These are phyloP conservation scores for Shargacucullia verbasci DNA, from an alignment of 2,888 invertebrate species.

Conservation along the genomic window DNA sequence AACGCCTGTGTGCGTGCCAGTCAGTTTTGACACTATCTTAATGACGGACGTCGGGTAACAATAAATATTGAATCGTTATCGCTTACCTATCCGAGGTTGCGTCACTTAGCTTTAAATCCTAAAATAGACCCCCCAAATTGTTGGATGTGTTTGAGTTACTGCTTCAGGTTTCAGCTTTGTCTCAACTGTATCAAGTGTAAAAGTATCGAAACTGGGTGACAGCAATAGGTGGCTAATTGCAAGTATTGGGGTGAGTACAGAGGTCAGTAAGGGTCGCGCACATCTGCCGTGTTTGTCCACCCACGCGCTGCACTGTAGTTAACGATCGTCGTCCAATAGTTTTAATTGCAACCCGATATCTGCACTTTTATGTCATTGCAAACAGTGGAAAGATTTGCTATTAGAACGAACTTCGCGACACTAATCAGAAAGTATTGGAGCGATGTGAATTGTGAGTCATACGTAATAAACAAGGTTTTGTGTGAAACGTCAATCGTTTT, in stretches of 20 bases:
- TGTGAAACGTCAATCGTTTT: conserved; percentile 48
- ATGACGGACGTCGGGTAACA: conserved; percentile 87
- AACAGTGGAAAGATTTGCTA: conserved; percentile 51
- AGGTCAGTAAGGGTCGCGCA: conserved; percentile 77
- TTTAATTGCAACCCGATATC: conserved; percentile 88
- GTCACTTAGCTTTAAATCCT: conserved; percentile 78
- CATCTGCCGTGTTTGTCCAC: conserved; percentile 85
- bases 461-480: too few species aligned
- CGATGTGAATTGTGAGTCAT: conserved; percentile 17
- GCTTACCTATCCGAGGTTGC: conserved; percentile 79
- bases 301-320: conserved; percentile 76
- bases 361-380: conserved; percentile 69
- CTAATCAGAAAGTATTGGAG: conserved; percentile 36
- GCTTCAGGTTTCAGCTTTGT: conserved; percentile 30
- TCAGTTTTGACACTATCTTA: conserved; percentile 89
- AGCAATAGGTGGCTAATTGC: conserved; percentile 78
- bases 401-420: conserved; percentile 31
- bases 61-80: conserved; percentile 88
- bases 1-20: conserved; percentile 80
- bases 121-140: conserved; percentile 85
- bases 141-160: conserved; percentile 34
- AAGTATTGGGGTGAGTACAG: conserved; percentile 74
- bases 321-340: conserved; percentile 80
- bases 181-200: conserved; percentile 16
- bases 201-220: conserved; percentile 57